phyloP scores from a whole-genome alignment of 1,140 invertebrate genomes.

The Callitettix versicolor region DNA sequence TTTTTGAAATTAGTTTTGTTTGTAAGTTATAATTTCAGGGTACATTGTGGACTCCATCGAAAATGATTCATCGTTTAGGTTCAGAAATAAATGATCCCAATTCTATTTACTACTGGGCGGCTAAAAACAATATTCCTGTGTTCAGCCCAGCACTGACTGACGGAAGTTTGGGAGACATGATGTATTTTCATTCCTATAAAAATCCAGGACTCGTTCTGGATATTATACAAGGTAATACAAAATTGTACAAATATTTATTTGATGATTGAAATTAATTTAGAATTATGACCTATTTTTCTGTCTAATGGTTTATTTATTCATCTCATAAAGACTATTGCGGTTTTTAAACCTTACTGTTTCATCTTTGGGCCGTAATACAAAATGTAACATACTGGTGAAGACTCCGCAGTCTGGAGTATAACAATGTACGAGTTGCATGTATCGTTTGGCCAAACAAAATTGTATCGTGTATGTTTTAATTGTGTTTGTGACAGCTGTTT shows the following conservation, averaged over 20 bases:
- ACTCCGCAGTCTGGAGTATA: no score
- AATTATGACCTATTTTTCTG: no score
- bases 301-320: no score
- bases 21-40: slow-evolving; percentile 32
- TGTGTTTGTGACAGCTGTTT: neutral
- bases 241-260: neutral
- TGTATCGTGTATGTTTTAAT: neutral
- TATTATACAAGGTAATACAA: slow-evolving; percentile 68
- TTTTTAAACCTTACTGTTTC: no score
- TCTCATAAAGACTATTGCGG: no score
- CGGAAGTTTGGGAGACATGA: slow-evolving; percentile 97
- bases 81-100: slow-evolving; percentile 81
- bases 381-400: neutral
- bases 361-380: no score
- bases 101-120: slow-evolving; percentile 97
- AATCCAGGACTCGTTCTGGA: slow-evolving; percentile 88
- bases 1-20: neutral
- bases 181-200: slow-evolving; percentile 95
- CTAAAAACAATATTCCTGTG: slow-evolving; percentile 94
- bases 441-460: no score
- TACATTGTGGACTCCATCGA: slow-evolving; percentile 87
- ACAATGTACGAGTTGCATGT: no score
- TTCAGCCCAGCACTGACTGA: slow-evolving; percentile 97
- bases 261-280: neutral
- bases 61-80: slow-evolving; percentile 72